phyloP scores from a whole-genome alignment of 2,113 vertebrate genomes.

The Ahaetulla prasina region DNA sequence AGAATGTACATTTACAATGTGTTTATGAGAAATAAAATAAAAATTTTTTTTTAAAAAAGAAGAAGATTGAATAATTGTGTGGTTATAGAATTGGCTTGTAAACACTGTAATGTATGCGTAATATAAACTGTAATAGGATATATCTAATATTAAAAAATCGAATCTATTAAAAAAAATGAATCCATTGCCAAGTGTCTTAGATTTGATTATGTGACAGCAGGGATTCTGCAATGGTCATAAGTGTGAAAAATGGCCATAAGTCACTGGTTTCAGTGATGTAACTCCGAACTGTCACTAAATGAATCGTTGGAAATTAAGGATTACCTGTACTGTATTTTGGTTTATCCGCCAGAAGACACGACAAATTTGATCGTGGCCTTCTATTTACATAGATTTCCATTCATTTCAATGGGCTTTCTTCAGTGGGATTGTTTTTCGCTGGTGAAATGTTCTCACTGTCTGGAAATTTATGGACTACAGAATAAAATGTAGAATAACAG shows the following conservation, averaged over 20 bases:
- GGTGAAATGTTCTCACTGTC: neutral
- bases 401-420: neutral
- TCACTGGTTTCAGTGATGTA: neutral
- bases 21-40: too few species aligned
- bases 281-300: neutral
- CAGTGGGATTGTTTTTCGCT: neutral
- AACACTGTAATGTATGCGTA: too few species aligned
- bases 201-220: neutral
- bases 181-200: neutral
- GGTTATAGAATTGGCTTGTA: too few species aligned
- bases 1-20: too few species aligned
- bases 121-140: too few species aligned
- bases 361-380: neutral
- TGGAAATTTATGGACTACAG: too few species aligned
- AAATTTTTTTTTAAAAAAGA: too few species aligned
- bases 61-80: too few species aligned
- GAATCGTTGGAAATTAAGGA: neutral
- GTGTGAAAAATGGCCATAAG: neutral
- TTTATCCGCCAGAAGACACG: neutral
- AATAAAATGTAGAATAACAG: too few species aligned
- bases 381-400: neutral
- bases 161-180: too few species aligned
- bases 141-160: too few species aligned
- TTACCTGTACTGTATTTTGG: neutral
- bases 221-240: neutral